Evolutionary conservation across 2,888 invertebrate genomes (phyloP).

Genomic region (Amphimallon solstitiale): DNA sequence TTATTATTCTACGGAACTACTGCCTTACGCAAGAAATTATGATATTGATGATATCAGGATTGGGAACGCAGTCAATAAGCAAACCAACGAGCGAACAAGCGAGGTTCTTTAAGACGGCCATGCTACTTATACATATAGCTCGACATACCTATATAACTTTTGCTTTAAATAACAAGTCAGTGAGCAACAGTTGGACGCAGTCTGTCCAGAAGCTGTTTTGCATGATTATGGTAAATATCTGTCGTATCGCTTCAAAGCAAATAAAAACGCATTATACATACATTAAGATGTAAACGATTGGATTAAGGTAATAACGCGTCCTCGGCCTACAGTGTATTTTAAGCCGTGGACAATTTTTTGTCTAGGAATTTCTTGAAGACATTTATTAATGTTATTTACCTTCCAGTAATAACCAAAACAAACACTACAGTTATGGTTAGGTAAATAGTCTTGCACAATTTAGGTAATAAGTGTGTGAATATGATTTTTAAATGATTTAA

Average conservation of each 20-base stretch:
- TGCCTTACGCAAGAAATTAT: conserved; percentile 61
- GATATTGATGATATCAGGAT: conserved; percentile 60
- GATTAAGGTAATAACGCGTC: conserved; percentile 18
- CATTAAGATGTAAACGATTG: conserved; percentile 26
- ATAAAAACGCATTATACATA: conserved; percentile 23
- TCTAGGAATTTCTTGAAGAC: background rate
- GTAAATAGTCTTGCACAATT: no score
- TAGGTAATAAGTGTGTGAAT: no score
- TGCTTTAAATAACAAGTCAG: background rate
- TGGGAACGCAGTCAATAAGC: conserved; percentile 28
- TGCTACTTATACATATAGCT: conserved; percentile 4
- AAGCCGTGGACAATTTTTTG: background rate
- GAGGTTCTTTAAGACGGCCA: background rate
- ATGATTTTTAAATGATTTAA: no score
- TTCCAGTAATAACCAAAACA: no score
- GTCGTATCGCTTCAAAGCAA: conserved; percentile 23
- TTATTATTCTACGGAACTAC: conserved; percentile 55
- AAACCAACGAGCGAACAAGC: conserved; percentile 1
- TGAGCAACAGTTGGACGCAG: background rate
- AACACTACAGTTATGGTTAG: no score
- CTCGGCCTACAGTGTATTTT: background rate
- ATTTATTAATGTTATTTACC: background rate
- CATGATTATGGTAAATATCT: conserved; percentile 35
- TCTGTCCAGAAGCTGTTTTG: conserved; percentile 5
- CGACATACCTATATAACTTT: no score